phyloP scores from a whole-genome alignment of 1,140 invertebrate genomes.

The Aphis gossypii region DNA sequence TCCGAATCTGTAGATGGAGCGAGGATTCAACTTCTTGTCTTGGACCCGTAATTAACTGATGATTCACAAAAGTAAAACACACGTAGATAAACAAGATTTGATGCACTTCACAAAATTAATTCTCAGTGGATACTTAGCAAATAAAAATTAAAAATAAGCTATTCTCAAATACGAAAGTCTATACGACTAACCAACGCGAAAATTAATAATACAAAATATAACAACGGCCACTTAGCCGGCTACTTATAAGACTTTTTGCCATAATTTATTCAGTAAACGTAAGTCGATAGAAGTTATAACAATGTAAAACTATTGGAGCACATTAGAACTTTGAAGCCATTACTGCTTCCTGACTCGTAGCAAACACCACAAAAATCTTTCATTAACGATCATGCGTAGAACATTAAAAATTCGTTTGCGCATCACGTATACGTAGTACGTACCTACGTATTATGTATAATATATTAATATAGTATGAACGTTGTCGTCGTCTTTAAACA shows the following conservation, averaged over 20 bases:
- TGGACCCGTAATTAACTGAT: background rate
- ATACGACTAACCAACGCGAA: background rate
- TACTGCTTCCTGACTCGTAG: background rate
- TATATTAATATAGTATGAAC: background rate
- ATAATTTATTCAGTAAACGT: background rate
- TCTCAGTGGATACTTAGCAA: background rate
- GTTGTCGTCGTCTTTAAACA: background rate
- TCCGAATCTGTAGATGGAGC: background rate
- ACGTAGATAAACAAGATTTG: background rate
- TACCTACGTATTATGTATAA: background rate
- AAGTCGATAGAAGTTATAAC: background rate
- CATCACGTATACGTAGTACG: background rate
- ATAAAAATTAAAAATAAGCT: background rate
- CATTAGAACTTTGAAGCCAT: background rate
- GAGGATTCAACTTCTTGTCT: background rate
- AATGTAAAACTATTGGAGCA: background rate
- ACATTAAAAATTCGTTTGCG: background rate
- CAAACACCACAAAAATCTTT: background rate
- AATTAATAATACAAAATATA: background rate
- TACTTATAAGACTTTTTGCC: background rate
- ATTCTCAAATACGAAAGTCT: background rate
- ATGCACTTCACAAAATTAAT: background rate
- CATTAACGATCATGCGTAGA: background rate
- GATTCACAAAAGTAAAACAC: background rate
- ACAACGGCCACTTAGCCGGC: background rate